Conservation (phyloP, 2,888 invertebrate genomes). For the Troides oblongomaculatus region DNA sequence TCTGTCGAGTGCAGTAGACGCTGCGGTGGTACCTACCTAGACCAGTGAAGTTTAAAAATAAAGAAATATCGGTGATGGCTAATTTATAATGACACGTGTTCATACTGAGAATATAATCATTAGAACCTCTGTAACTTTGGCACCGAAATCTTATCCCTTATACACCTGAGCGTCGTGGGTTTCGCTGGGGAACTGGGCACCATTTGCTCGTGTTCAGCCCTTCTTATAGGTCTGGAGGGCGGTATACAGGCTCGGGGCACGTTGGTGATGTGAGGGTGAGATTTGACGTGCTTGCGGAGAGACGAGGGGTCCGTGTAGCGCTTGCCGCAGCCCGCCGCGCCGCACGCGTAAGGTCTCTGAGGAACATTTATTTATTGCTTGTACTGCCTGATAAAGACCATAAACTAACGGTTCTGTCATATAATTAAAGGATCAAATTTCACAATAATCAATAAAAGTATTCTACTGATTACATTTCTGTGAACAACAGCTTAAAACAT, state of each 20-base stretch:
- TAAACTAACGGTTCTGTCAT: not conserved
- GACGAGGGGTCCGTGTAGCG: constrained; percentile 97
- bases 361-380: constrained; percentile 15
- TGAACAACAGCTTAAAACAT: too few species aligned
- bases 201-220: constrained; percentile 56
- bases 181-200: constrained; percentile 73
- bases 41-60: not conserved
- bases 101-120: not conserved
- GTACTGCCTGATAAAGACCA: not conserved
- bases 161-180: constrained; percentile 64
- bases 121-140: constrained; percentile 62
- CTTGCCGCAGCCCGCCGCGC: constrained; percentile 91
- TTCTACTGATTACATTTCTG: too few species aligned
- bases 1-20: too few species aligned
- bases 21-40: too few species aligned
- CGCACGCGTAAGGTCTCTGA: constrained; percentile 96
- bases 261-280: constrained; percentile 80
- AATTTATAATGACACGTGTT: not conserved
- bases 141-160: constrained; percentile 68
- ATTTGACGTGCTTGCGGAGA: constrained; percentile 94
- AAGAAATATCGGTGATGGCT: not conserved
- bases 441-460: too few species aligned
- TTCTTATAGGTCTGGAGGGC: constrained; percentile 53
- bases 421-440: not conserved
- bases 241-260: constrained; percentile 67